Conservation (phyloP, 1,140 invertebrate genomes). For the Drosophila equinoxialis region DNA sequence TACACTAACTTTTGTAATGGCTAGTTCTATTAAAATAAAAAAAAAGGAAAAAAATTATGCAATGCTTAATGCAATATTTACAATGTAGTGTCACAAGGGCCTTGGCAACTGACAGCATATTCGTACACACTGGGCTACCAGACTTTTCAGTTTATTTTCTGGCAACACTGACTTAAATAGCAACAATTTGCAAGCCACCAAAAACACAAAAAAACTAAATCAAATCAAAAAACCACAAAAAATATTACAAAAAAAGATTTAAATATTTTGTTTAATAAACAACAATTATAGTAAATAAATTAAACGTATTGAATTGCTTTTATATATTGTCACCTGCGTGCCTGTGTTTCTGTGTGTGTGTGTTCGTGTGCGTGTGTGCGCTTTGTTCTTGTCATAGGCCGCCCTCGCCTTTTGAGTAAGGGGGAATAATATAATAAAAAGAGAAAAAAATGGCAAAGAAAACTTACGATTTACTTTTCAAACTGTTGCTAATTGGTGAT, state of each 20-base stretch:
- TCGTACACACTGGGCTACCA: not conserved
- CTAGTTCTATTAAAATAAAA: too few species aligned
- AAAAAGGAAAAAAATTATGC: too few species aligned
- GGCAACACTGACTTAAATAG: constrained; percentile 16
- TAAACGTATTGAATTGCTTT: constrained; percentile 11
- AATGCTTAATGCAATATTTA: too few species aligned
- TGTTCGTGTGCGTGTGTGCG: constrained; percentile 45
- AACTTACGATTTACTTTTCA: constrained; percentile 99
- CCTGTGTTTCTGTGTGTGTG: constrained; percentile 39
- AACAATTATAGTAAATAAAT: not conserved
- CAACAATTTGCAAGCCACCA: constrained; percentile 21
- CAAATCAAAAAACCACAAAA: not conserved
- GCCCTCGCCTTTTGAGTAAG: constrained; percentile 57
- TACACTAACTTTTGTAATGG: too few species aligned
- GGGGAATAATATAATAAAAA: constrained; percentile 80
- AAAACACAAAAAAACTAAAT: not conserved
- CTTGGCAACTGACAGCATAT: too few species aligned
- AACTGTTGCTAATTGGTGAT: constrained; percentile 98
- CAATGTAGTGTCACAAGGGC: too few species aligned
- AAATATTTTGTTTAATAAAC: not conserved
- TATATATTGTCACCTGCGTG: constrained; percentile 40
- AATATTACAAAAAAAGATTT: not conserved
- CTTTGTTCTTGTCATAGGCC: constrained; percentile 52
- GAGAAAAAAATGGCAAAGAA: constrained; percentile 91
- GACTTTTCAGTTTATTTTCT: not conserved